A percentile compares a stretch with the other conserved stretches of the same genome.
These are phyloP conservation scores for Origma solitaria DNA, from an alignment of 2,113 vertebrate genomes.

Conservation along the genomic window DNA sequence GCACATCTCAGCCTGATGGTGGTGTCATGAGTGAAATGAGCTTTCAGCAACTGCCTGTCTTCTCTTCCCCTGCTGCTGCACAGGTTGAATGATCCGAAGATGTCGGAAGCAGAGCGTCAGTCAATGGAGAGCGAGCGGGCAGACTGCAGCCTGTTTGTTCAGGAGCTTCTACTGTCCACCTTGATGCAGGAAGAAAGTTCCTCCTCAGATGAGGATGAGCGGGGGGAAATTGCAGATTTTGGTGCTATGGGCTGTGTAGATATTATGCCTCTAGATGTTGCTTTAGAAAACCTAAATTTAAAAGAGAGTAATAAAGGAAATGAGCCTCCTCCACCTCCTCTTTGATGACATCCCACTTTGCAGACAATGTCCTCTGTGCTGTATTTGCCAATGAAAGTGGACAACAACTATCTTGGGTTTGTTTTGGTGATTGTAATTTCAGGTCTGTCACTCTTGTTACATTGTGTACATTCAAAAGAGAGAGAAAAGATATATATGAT, in stretches of 20 bases:
- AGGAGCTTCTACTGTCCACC: conserved; percentile 96
- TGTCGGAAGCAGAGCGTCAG: conserved; percentile 94
- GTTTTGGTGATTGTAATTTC: conserved; percentile 99
- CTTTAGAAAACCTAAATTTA: conserved; percentile 98
- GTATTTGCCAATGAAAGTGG: conserved; percentile 99
- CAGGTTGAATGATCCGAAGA: conserved; percentile 98
- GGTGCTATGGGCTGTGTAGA: conserved; percentile 99
- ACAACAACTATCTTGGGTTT: conserved; percentile 88
- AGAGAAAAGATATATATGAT: conserved; percentile 93
- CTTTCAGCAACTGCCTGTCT: neutral
- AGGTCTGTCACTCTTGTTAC: conserved; percentile 99
- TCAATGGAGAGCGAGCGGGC: conserved; percentile 90
- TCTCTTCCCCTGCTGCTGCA: neutral
- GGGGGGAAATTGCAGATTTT: conserved; percentile 95
- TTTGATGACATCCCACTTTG: conserved; percentile 95
- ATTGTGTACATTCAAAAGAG: conserved; percentile 97
- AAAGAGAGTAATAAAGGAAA: conserved; percentile 94
- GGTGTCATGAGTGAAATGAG: accelerated
- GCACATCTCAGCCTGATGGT: accelerated
- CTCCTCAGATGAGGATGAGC: conserved; percentile 96
- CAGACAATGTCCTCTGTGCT: conserved; percentile 99
- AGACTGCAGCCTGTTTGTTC: conserved; percentile 95
- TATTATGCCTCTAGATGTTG: conserved; percentile 99
- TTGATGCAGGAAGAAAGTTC: conserved; percentile 96
- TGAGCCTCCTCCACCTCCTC: conserved; percentile 98